phyloP scores from a whole-genome alignment of 2,888 invertebrate species.

The Belgica antarctica region DNA sequence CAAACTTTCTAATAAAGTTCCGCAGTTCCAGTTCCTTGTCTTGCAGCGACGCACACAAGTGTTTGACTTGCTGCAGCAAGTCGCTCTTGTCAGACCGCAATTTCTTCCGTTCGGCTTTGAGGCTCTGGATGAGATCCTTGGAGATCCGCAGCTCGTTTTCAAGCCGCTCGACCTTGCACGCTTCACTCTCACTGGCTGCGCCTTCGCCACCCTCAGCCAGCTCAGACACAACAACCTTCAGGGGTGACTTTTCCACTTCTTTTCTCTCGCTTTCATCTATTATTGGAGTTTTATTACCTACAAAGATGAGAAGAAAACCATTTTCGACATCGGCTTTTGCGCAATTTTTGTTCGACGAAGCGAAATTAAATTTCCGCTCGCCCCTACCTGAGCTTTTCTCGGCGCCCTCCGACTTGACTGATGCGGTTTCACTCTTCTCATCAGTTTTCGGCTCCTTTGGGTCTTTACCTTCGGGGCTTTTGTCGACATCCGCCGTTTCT shows the following conservation, averaged over 20 bases:
- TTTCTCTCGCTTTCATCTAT: conserved; percentile 54
- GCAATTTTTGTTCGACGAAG: conserved; percentile 5
- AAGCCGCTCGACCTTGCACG: conserved; percentile 58
- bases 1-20: conserved; percentile 92
- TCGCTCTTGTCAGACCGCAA: conserved; percentile 92
- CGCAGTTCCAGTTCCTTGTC: conserved; percentile 91
- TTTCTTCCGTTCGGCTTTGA: conserved; percentile 86
- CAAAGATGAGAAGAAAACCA: neutral
- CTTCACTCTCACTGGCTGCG: conserved; percentile 51
- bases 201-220: conserved; percentile 35
- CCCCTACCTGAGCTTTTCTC: conserved; percentile 15
- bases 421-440: neutral
- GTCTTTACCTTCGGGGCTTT: conserved; percentile 28
- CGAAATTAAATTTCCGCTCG: too few relatives aligned
- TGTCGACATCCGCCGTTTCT: conserved; percentile 3
- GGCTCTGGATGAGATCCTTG: conserved; percentile 52
- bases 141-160: conserved; percentile 54
- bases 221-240: too few relatives aligned
- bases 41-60: conserved; percentile 87
- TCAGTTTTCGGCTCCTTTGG: conserved; percentile 14
- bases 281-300: conserved; percentile 54
- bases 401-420: conserved; percentile 3
- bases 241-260: conserved; percentile 61
- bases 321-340: conserved; percentile 38
- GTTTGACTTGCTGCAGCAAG: conserved; percentile 90